Percentiles rank a stretch among this genome's conserved stretches.
phyloP scores from a whole-genome alignment of 2,888 invertebrate species.

The Anthoptus insignis region DNA sequence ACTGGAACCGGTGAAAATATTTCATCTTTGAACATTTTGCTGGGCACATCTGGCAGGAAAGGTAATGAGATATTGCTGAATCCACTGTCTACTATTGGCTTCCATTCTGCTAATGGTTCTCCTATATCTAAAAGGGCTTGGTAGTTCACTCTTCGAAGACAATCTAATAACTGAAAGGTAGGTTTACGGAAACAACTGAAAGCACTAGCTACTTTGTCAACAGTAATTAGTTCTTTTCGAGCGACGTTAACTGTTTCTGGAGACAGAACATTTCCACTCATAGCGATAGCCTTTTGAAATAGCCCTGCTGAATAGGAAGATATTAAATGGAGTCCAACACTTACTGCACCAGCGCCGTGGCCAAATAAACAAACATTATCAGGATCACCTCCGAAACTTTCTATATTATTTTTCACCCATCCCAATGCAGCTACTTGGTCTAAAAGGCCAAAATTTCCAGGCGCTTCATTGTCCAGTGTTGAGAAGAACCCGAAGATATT shows the following conservation, averaged over 20 bases:
- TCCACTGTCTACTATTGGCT: slow-evolving; percentile 92
- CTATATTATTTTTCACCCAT: slow-evolving; percentile 93
- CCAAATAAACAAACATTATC: slow-evolving; percentile 93
- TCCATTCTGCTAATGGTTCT: slow-evolving; percentile 89
- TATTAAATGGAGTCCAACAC: slow-evolving; percentile 92
- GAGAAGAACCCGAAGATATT: slow-evolving; percentile 95
- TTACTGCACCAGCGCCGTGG: slow-evolving; percentile 93
- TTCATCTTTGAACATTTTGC: slow-evolving; percentile 87
- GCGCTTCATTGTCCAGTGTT: slow-evolving; percentile 91
- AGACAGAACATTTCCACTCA: slow-evolving; percentile 92
- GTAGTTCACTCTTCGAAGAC: slow-evolving; percentile 88
- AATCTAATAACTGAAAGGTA: slow-evolving; percentile 89
- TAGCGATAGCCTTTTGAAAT: slow-evolving; percentile 92
- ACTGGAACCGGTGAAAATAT: slow-evolving; percentile 90
- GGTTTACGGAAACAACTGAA: slow-evolving; percentile 91
- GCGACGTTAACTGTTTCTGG: slow-evolving; percentile 88
- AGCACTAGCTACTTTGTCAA: slow-evolving; percentile 88
- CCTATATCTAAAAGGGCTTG: slow-evolving; percentile 88
- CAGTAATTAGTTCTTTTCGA: slow-evolving; percentile 86
- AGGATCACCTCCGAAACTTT: slow-evolving; percentile 91
- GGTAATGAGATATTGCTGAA: slow-evolving; percentile 89
- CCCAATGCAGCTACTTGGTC: slow-evolving; percentile 93
- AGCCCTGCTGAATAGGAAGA: slow-evolving; percentile 89
- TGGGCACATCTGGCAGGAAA: slow-evolving; percentile 90
- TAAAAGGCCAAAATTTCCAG: slow-evolving; percentile 93